Evolutionary conservation across 2,797 vertebrate genomes (phyloP).

Genomic region (Rhincodon typus): DNA sequence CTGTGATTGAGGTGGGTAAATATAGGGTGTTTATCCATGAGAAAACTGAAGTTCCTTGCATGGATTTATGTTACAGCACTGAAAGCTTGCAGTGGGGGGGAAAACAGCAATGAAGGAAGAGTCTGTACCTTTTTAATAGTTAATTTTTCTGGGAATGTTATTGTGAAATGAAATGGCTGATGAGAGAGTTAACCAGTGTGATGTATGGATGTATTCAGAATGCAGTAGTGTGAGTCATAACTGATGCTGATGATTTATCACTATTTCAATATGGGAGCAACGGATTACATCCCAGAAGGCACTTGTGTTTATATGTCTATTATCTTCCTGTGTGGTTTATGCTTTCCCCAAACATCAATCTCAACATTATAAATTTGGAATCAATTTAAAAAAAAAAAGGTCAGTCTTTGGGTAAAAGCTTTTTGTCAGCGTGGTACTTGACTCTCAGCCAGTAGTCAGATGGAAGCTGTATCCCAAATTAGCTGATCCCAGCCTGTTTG

Average conservation of each 20-base stretch:
- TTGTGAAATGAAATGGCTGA: not conserved
- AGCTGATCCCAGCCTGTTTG: not conserved
- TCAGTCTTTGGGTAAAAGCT: not conserved
- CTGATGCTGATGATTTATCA: not conserved
- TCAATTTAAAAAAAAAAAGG: not conserved
- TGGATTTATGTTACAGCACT: not conserved
- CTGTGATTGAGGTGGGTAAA: not conserved
- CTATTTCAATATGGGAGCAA: constrained; percentile 10
- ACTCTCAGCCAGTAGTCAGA: no score
- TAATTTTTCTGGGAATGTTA: not conserved
- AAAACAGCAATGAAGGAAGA: no score
- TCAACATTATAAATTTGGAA: not conserved
- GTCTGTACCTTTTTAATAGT: not conserved
- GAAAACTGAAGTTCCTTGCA: not conserved
- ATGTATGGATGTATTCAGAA: not conserved
- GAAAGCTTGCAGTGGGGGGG: not conserved
- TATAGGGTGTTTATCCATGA: not conserved
- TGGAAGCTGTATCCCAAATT: no score
- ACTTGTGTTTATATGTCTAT: not conserved
- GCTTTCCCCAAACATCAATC: constrained; percentile 1
- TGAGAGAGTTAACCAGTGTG: not conserved
- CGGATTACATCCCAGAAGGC: not conserved
- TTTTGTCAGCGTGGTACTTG: not conserved
- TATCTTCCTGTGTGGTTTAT: not conserved
- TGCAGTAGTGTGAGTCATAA: not conserved